Conservation (phyloP, 2,113 vertebrate species). For the Aspidoscelis tigris region DNA sequence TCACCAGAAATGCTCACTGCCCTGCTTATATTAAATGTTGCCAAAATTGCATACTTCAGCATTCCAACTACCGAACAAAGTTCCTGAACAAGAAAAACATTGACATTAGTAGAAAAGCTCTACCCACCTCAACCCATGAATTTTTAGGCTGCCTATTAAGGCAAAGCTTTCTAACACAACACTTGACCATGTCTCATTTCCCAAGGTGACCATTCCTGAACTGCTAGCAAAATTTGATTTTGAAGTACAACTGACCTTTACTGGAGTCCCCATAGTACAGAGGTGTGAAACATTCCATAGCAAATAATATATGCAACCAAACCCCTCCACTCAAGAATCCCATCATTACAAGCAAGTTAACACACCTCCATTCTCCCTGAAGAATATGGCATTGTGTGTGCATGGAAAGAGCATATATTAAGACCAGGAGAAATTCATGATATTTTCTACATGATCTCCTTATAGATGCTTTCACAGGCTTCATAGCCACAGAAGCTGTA, state of each 20-base stretch:
- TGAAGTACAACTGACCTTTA: not conserved
- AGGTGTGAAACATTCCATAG: fast-evolving
- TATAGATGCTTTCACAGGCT: not conserved
- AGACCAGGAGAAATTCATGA: not conserved
- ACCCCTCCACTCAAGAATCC: not conserved
- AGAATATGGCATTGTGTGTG: fast-evolving
- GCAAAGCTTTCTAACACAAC: not conserved
- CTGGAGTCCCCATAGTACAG: not conserved
- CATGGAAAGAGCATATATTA: not conserved
- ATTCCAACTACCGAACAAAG: not conserved
- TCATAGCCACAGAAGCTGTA: constrained; percentile 18
- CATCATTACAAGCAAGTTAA: fast-evolving
- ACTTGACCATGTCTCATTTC: not conserved
- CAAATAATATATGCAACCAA: not conserved
- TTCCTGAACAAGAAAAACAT: not conserved
- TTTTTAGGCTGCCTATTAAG: constrained; percentile 14
- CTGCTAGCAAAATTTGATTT: not conserved
- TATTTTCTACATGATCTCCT: not conserved
- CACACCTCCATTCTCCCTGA: constrained; percentile 8
- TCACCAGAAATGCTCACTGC: not conserved
- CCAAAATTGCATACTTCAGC: not conserved
- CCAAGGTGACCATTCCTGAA: fast-evolving
- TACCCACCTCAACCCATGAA: not conserved
- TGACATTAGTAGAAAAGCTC: not conserved
- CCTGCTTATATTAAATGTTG: not conserved